Evolutionary conservation across 2,888 invertebrate genomes (phyloP).

Genomic region (Leptinotarsa rubiginosa): DNA sequence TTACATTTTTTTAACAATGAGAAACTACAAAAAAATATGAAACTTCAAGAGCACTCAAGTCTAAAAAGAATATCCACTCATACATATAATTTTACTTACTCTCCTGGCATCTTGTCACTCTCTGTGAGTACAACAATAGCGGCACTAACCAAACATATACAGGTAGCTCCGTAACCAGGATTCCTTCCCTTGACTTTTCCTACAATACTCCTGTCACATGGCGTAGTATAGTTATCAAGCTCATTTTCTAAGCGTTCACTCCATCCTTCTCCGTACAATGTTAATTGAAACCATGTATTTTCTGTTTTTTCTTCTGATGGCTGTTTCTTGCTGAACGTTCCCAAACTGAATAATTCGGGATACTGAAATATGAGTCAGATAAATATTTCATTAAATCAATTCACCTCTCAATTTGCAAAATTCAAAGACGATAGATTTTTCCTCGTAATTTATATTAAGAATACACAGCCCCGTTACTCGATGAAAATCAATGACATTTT

Average conservation of each 20-base stretch:
- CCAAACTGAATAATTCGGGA: slow-evolving; percentile 44
- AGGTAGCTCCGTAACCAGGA: slow-evolving; percentile 88
- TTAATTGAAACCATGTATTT: slow-evolving; percentile 74
- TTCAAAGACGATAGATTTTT: too few relatives aligned
- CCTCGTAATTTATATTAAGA: too few relatives aligned
- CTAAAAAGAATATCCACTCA: too few relatives aligned
- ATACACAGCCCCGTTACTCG: too few relatives aligned
- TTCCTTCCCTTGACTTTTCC: slow-evolving; percentile 77
- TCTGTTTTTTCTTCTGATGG: slow-evolving; percentile 70
- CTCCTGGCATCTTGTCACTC: slow-evolving; percentile 77
- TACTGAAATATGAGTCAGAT: slow-evolving; percentile 41
- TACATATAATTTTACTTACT: slow-evolving; percentile 43
- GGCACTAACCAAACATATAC: slow-evolving; percentile 77
- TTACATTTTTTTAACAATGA: too few relatives aligned
- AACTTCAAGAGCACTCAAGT: too few relatives aligned
- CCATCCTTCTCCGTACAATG: slow-evolving; percentile 86
- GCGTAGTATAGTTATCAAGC: slow-evolving; percentile 69
- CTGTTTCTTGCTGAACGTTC: slow-evolving; percentile 33
- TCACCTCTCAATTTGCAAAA: too few relatives aligned
- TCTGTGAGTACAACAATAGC: slow-evolving; percentile 84
- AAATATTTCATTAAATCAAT: too few relatives aligned
- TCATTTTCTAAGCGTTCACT: slow-evolving; percentile 72
- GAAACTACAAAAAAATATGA: too few relatives aligned
- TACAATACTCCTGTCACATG: slow-evolving; percentile 72
- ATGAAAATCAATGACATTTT: too few relatives aligned